Evolutionary conservation across 2,888 invertebrate genomes (phyloP), one percentile per base, ranked within the genome.

Genomic region (Sarcophaga carnaria): DNA sequence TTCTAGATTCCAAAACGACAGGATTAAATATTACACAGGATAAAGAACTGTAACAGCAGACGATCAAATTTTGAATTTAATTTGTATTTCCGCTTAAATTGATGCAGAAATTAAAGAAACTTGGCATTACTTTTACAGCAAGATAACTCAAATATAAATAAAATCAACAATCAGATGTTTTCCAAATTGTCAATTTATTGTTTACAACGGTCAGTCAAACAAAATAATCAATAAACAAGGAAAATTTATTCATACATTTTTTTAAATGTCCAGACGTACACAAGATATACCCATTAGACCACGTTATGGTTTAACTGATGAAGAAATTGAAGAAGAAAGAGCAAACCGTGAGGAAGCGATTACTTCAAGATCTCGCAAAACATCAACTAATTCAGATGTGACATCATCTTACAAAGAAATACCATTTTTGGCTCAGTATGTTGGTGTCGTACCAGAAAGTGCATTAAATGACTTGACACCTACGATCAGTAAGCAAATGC

Each of bases 231-330:
- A 14, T 22, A 64, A 64, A 20, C 49, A 49, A 49, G 25, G 47
- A 49, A 12, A 5, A 3, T 3, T 49, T 17, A 8, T 14, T 45
- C 37, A 37, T 37, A 37, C 2, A 37, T 8, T 37, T 37, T 6
- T 45, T 47, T 62, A 69, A 69, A 92, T 92, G 92, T 89, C 92
- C 3, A 90, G 90, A 69, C 90, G 89, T 75, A 91, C 89, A 80
- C 92, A 92, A 80, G 92, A 92, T 87, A 92, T 92, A 81, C 92
- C 92, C 25, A 92, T 92, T 83, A 88, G 92, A 14, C 92, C 92
- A 4, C 91, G 92, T 0, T 92, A 92, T 79, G 92, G 92, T n/a
- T 78, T 88, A 45, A 90, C 90, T n/a, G 90, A 89, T 5, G 85
- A 81, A 59, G 81, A 81, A 70, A 74, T 81, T 8, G 81, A 74